Evolutionary conservation across 1,140 invertebrate genomes (phyloP).

Genomic region (Dufourea novaeangliae): DNA sequence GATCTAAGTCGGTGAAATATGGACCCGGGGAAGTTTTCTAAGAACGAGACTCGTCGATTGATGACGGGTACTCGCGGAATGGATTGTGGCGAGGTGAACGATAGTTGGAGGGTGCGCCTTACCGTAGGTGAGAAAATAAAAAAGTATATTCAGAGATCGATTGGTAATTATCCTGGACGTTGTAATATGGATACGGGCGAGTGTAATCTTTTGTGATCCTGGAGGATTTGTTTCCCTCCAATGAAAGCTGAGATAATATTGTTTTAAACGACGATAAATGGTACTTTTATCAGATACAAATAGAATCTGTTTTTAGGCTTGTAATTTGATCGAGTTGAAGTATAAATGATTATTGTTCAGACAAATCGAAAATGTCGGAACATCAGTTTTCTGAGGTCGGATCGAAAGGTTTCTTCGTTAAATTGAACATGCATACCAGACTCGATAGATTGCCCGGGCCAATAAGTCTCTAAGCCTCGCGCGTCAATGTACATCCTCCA

Average conservation of each 20-base stretch:
- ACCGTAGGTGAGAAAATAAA: background rate
- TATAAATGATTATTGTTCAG: too few species aligned
- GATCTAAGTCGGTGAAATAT: constrained; percentile 45
- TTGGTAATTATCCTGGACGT: background rate
- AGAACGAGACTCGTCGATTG: constrained; percentile 8
- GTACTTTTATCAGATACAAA: too few species aligned
- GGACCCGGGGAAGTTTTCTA: constrained; percentile 6
- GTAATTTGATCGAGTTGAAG: too few species aligned
- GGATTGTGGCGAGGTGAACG: constrained; percentile 18
- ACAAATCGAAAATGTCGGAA: background rate
- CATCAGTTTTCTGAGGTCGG: background rate
- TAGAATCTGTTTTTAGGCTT: too few species aligned
- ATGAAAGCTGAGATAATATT: background rate
- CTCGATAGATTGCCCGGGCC: constrained; percentile 46
- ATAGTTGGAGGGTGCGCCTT: background rate
- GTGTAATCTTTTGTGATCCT: background rate
- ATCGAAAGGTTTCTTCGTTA: constrained; percentile 18
- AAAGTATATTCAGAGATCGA: background rate
- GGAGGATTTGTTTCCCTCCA: background rate
- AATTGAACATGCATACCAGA: constrained; percentile 43
- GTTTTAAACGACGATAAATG: background rate
- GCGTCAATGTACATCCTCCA: constrained; percentile 61
- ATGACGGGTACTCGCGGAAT: constrained; percentile 17
- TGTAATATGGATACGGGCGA: background rate
- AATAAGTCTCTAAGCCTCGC: constrained; percentile 54